Base-by-base conservation (phyloP, 2,888 invertebrate genomes). In the Chymomyza amoena region DNA sequence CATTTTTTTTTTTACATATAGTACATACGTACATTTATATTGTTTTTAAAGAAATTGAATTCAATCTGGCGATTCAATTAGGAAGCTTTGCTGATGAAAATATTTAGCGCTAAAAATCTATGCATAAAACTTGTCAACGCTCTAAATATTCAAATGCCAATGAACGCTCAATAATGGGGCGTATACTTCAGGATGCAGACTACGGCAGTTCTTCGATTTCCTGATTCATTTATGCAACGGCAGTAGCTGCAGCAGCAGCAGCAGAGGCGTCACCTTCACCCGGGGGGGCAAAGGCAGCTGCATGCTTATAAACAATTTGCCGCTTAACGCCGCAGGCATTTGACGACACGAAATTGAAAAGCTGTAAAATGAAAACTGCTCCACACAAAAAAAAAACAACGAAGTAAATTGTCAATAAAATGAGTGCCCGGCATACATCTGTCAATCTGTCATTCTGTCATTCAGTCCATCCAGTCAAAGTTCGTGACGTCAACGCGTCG, bases 171-270 rank as follows among this genome's bases (percentile, higher is more conserved):
- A 13, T 50, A 16, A 20, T 60, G 15, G 25, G 16, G 25, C 32
- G 66, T 63, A 32, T 28, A n/a, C 39, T 25, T 39, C 36, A 59
- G 59, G 36, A 45, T 60, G 66, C 51, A 57, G 50, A 65, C 20
- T n/a, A 59, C 57, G 62, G 39, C 15, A 54, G 54, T 20, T 79
- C 73, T 77, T 87, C 88, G 85, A 86, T 86, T 88, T 86, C 85
- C 85, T 86, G 87, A 87, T 88, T 88, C 84, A 86, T 87, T 86
- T 86, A 86, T 87, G 83, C 82, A 87, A 36, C 25, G 75, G 73
- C 73, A 73, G 70, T 70, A 67, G 36, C 59, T 66, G 36, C 59
- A 54, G 62, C 54, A 69, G 61, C 68, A 76, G 68, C 32, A 32
- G 32, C 32, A 32, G 9, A 32, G 32, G 32, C 32, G 32, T 32